A percentile compares a stretch with the other conserved stretches of the same genome.
Evolutionary conservation across 2,113 vertebrate genomes (phyloP).

Genomic region (Neoarius graeffei): DNA sequence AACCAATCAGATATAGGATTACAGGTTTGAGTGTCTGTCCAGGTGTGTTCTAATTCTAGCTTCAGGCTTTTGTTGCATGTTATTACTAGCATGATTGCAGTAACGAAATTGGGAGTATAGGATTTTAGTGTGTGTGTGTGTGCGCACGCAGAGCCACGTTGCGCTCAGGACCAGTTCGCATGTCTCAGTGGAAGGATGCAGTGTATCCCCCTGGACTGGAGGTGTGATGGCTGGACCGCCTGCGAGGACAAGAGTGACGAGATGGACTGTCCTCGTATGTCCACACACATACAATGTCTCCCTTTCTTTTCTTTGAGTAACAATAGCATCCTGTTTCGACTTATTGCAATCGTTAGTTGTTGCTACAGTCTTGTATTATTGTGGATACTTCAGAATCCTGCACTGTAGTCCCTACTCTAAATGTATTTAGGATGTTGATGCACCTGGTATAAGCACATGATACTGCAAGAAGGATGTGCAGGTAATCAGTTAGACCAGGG

Average conservation of each 20-base stretch:
- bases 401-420: not conserved
- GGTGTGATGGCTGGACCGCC: constrained; percentile 93
- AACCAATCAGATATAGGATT: not conserved
- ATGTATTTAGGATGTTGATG: not conserved
- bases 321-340: not conserved
- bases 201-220: constrained; percentile 92
- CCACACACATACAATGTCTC: not conserved
- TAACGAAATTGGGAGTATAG: not conserved
- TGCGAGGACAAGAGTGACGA: constrained; percentile 97
- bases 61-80: not conserved
- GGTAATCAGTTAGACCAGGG: no score
- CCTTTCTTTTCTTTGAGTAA: not conserved
- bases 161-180: constrained; percentile 87
- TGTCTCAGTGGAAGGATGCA: constrained; percentile 94
- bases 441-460: not conserved
- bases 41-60: not conserved
- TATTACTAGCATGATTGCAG: not conserved
- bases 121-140: constrained; percentile 42
- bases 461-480: no score
- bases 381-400: not conserved
- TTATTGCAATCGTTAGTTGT: not conserved
- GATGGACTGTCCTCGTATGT: constrained; percentile 88
- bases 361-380: not conserved
- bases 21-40: not conserved
- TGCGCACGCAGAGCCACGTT: constrained; percentile 82